A percentile compares a stretch with the other conserved stretches of the same genome.
Evolutionary conservation across 2,888 invertebrate species (phyloP).

Genomic region (Amaurobius ferox): DNA sequence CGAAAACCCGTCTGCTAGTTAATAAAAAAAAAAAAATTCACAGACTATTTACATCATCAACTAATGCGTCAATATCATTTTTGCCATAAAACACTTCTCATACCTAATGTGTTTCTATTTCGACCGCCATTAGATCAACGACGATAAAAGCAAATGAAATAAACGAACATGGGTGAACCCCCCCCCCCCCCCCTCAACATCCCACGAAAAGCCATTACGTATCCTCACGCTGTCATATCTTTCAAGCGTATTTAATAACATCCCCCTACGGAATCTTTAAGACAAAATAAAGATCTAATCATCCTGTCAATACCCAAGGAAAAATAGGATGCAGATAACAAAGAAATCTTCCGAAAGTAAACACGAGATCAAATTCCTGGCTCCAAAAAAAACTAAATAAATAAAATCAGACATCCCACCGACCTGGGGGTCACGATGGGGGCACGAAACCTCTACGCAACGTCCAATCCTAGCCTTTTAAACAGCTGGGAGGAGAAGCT

Average conservation of each 20-base stretch:
- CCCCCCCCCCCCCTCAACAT: not conserved
- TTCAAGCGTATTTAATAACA: not conserved
- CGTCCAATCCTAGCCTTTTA: not conserved
- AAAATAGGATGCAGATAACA: slow-evolving; percentile 12
- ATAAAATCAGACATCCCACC: slow-evolving; percentile 1
- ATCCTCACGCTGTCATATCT: slow-evolving; percentile 12
- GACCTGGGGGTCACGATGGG: not conserved
- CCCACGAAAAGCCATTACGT: slow-evolving; percentile 8
- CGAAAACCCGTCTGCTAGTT: too few species aligned
- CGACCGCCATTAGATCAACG: not conserved
- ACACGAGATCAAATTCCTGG: slow-evolving; percentile 13
- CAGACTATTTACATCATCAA: too few species aligned
- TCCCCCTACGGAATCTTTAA: not conserved
- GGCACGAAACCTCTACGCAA: slow-evolving; percentile 9
- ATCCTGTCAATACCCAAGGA: slow-evolving; percentile 8
- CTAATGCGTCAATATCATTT: too few species aligned
- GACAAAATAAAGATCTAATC: slow-evolving; percentile 12
- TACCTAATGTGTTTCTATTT: too few species aligned
- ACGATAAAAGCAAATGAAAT: not conserved
- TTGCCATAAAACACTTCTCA: too few species aligned
- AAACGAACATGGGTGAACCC: not conserved
- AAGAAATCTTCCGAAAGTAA: slow-evolving; percentile 2
- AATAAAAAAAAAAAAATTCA: too few species aligned
- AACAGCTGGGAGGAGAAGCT: slow-evolving; percentile 12
- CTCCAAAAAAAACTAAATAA: slow-evolving; percentile 9